Conservation (phyloP, 2,888 invertebrate genomes). For the Lycia hirtaria region DNA sequence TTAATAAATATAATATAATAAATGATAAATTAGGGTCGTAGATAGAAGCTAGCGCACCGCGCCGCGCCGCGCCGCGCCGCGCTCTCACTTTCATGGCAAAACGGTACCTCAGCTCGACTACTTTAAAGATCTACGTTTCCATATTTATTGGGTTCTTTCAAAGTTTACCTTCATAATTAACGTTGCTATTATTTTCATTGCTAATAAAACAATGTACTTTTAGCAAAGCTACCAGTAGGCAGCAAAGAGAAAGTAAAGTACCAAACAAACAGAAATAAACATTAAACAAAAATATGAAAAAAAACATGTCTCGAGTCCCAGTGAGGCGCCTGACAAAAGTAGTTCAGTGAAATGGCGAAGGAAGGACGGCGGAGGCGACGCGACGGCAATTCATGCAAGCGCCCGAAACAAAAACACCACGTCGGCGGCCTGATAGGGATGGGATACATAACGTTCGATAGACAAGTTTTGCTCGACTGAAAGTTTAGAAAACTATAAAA, state of each 20-base stretch:
- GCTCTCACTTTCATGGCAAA: too few species aligned
- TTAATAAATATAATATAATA: too few species aligned
- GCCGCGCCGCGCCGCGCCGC: too few species aligned
- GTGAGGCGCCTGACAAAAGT: constrained; percentile 29
- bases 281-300: constrained; percentile 26
- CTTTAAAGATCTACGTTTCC: too few species aligned
- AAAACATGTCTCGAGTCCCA: constrained; percentile 16
- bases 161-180: too few species aligned
- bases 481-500: background rate
- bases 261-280: constrained; percentile 21
- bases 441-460: constrained; percentile 22
- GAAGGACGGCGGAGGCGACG: constrained; percentile 52
- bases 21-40: too few species aligned
- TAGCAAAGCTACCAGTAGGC: background rate
- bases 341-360: constrained; percentile 56
- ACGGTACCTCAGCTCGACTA: too few species aligned
- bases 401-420: constrained; percentile 44
- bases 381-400: constrained; percentile 62
- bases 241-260: constrained; percentile 7
- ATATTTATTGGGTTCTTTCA: too few species aligned
- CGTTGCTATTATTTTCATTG: too few species aligned
- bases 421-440: constrained; percentile 37
- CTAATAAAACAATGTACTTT: too few species aligned
- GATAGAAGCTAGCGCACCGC: too few species aligned
- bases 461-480: background rate